Conservation (phyloP, 2,113 vertebrate species). For the Cettia cetti region DNA sequence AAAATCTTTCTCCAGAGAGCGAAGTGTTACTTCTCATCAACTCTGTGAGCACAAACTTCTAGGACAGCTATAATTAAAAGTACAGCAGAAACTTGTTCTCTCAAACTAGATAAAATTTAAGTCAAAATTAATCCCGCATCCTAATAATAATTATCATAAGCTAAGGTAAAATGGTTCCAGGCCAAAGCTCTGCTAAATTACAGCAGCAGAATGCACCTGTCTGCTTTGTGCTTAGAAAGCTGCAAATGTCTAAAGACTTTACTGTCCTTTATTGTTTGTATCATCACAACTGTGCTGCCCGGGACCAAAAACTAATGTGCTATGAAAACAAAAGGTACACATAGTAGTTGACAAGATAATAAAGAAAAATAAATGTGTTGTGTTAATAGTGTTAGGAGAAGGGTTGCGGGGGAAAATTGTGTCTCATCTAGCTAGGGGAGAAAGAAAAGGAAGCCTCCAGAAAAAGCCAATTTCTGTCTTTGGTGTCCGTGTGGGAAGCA, state of each 20-base stretch:
- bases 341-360: not conserved
- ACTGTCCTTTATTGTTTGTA: not conserved
- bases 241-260: not conserved
- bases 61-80: not conserved
- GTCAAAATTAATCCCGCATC: not conserved
- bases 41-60: not conserved
- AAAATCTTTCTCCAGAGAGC: not conserved
- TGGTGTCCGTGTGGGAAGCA: too few species aligned
- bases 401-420: not conserved
- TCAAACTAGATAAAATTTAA: not conserved
- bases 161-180: not conserved
- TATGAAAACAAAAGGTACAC: not conserved
- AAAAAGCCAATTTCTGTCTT: not conserved
- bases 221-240: not conserved
- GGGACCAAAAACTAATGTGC: not conserved
- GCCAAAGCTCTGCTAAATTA: not conserved
- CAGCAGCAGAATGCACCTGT: fast-evolving
- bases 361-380: not conserved
- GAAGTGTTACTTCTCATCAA: not conserved
- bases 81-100: not conserved
- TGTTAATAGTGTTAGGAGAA: not conserved
- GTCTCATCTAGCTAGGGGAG: not conserved
- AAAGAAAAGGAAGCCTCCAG: not conserved
- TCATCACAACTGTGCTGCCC: not conserved
- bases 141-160: not conserved